Conservation (phyloP, 2,888 invertebrate genomes). For the Bellardia pandia region DNA sequence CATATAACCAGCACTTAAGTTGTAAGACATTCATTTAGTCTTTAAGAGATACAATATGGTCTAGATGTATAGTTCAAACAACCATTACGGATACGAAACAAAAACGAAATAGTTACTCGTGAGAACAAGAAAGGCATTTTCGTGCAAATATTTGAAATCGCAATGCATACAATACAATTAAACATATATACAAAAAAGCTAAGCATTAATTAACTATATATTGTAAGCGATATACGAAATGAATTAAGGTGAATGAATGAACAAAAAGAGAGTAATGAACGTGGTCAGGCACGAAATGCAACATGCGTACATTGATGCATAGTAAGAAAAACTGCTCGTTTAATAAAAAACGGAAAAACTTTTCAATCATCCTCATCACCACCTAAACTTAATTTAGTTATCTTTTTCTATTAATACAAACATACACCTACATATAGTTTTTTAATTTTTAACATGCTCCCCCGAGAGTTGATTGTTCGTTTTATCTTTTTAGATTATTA, state of each 20-base stretch:
- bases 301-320: constrained; percentile 13
- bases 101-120: not conserved
- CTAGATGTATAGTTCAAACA: constrained; percentile 44
- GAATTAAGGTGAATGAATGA: constrained; percentile 14
- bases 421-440: constrained; percentile 40
- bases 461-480: constrained; percentile 36
- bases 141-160: constrained; percentile 52
- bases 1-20: constrained; percentile 49
- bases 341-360: not conserved
- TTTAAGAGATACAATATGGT: constrained; percentile 56
- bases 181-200: constrained; percentile 22
- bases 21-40: constrained; percentile 67
- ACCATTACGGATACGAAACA: constrained; percentile 5
- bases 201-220: constrained; percentile 53
- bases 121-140: constrained; percentile 21
- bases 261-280: not conserved
- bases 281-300: not conserved
- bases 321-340: constrained; percentile 16
- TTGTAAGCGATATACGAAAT: constrained; percentile 64
- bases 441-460: constrained; percentile 44
- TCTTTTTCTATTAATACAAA: constrained; percentile 55
- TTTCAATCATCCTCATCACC: constrained; percentile 48
- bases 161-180: constrained; percentile 28
- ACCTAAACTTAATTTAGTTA: constrained; percentile 60
- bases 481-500: constrained; percentile 60